These are phyloP conservation scores for Dermatophagoides farinae DNA, from an alignment of 1,140 invertebrate genomes.

Conservation along the genomic window DNA sequence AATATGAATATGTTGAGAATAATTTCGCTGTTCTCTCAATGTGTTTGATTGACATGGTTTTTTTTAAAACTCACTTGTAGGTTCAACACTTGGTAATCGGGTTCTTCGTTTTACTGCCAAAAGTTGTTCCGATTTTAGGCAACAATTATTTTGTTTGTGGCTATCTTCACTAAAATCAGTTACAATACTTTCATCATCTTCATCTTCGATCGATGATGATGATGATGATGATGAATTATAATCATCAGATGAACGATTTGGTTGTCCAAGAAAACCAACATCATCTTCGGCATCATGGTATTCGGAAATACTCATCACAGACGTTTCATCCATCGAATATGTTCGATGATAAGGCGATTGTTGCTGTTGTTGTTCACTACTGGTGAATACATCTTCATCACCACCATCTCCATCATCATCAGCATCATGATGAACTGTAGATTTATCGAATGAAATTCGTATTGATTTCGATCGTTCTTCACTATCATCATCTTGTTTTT, in stretches of 20 bases:
- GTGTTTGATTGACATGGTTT: background rate
- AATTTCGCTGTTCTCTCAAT: background rate
- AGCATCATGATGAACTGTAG: no score
- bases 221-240: slow-evolving; percentile 22
- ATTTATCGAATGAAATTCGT: no score
- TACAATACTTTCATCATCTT: slow-evolving; percentile 14
- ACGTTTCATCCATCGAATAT: slow-evolving; percentile 35
- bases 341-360: background rate
- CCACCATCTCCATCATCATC: no score
- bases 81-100: slow-evolving; percentile 41
- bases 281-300: slow-evolving; percentile 61
- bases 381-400: no score
- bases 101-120: slow-evolving; percentile 40
- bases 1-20: slow-evolving; percentile 22
- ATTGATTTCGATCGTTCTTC: no score
- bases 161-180: slow-evolving; percentile 10
- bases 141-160: background rate
- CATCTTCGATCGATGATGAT: slow-evolving; percentile 21
- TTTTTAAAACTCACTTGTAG: slow-evolving; percentile 1
- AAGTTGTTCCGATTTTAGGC: background rate
- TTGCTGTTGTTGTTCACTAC: background rate
- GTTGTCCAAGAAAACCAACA: slow-evolving; percentile 10
- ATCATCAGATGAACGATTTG: slow-evolving; percentile 16
- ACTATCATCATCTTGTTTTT: no score
- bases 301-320: slow-evolving; percentile 54